Conservation (phyloP, 2,113 vertebrate species). For the Trinectes maculatus region DNA sequence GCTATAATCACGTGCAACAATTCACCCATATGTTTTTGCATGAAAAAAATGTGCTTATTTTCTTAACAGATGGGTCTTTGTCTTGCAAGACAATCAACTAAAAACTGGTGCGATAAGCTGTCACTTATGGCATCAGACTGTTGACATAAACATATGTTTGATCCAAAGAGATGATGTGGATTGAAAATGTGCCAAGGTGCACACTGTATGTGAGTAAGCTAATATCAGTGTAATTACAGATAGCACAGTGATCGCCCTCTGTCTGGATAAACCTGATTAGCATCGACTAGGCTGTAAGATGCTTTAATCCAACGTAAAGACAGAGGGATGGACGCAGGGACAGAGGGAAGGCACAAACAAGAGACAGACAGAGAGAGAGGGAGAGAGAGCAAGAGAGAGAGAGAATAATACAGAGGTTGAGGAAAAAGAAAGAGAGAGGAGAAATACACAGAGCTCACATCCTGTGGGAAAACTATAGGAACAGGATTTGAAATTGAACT, state of each 20-base stretch:
- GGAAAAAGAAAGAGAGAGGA: not conserved
- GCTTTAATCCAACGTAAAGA: constrained; percentile 65
- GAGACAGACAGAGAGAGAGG: not conserved
- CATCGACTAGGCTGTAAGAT: constrained; percentile 68
- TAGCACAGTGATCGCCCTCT: constrained; percentile 71
- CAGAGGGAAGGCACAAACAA: constrained; percentile 8
- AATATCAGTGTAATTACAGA: constrained; percentile 75
- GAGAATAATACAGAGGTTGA: not conserved
- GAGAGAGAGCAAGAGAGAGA: no score
- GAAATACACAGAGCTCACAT: constrained; percentile 24
- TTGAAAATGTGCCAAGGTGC: constrained; percentile 64
- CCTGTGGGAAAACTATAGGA: constrained; percentile 23
- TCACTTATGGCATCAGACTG: constrained; percentile 13
- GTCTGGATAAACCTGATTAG: constrained; percentile 77
- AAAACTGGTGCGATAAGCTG: constrained; percentile 40
- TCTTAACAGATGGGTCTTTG: constrained; percentile 66
- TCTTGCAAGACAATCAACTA: constrained; percentile 56
- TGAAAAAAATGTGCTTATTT: constrained; percentile 3
- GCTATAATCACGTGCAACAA: constrained; percentile 7
- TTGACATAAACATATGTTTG: constrained; percentile 57
- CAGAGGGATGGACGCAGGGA: constrained; percentile 43
- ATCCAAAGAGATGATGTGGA: constrained; percentile 65
- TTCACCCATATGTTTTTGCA: not conserved
- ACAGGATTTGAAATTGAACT: not conserved
- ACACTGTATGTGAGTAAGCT: constrained; percentile 59